Base-by-base conservation (phyloP, 1,140 invertebrate species). In the Drosophila setifemur region DNA sequence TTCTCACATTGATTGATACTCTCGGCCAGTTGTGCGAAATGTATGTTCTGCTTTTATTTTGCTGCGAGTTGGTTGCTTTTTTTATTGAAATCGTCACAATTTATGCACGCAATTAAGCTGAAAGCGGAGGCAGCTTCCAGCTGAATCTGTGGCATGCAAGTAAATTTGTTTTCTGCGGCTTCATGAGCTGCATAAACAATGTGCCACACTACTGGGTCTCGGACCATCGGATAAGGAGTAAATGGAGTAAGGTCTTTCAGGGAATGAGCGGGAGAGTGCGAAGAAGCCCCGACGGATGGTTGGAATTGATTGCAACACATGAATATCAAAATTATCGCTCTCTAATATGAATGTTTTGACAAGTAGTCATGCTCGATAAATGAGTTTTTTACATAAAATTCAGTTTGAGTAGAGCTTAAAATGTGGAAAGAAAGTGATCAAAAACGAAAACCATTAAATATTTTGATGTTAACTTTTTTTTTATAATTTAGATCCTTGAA, bases 101-200 rank as follows among this genome's bases (percentile, higher is more conserved):
- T 85, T 85, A 85, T 85, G 67, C 81, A 85, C 81, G 79, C 82
- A 85, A 85, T 85, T 85, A 85, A 85, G 76, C 52, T 75, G 60
- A 79, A 75, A 37, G 60, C 43, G 16, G 50, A 54, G 31, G 35
- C 53, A 43, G 48, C 52, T 48, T 58, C 43, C 42, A 42, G 50
- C 61, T 73, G 75, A 79, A 73, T 85, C 60, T 83, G 64, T 75
- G 79, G 79, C 81, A 85, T 85, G 81, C 79, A 75, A 75, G 45
- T 72, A 85, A 85, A 85, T 85, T 85, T 85, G 79, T 85, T 78
- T 79, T 63, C 61, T 37, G 31, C 53, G 40, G 66, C 61, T 68
- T 54, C 79, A 86, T 85, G 79, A 31, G 71, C 49, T 85, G 79
- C 79, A 85, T 85, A 47, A 64, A 9, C 70, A 85, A 85, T 85